phyloP scores from a whole-genome alignment of 2,113 vertebrate genomes.

The Oncorhynchus keta region DNA sequence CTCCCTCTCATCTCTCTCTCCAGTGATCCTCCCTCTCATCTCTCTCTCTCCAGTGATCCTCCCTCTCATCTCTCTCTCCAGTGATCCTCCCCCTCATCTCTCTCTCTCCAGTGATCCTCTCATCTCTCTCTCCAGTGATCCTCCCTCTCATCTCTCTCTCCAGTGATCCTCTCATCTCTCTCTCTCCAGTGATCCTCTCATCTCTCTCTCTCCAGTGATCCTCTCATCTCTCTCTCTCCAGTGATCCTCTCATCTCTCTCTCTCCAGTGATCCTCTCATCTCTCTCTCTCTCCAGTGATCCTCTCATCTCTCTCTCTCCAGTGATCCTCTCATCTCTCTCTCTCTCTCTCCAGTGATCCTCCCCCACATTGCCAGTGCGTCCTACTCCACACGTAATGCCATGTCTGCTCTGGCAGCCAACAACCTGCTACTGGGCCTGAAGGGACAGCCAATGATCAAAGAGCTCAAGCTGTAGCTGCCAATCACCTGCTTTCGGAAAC shows the following conservation, averaged over 20 bases:
- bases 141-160: too few species aligned
- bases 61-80: too few species aligned
- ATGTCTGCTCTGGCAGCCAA: constrained; percentile 89
- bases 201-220: background rate
- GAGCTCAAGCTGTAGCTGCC: constrained; percentile 80
- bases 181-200: too few species aligned
- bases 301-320: constrained; percentile 6
- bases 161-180: background rate
- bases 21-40: too few species aligned
- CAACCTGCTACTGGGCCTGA: constrained; percentile 89
- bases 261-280: background rate
- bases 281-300: constrained; percentile 75
- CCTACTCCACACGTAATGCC: constrained; percentile 81
- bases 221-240: background rate
- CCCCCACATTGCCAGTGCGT: constrained; percentile 92
- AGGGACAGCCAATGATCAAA: constrained; percentile 84
- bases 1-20: too few species aligned
- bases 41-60: too few species aligned
- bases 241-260: background rate
- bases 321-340: background rate
- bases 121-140: too few species aligned
- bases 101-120: too few species aligned
- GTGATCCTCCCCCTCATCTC: too few species aligned
- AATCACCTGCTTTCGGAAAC: background rate
- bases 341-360: constrained; percentile 45